A percentile compares a stretch with the other conserved stretches of the same genome.
phyloP scores from a whole-genome alignment of 1,140 invertebrate genomes.

The Meloidogyne floridensis region DNA sequence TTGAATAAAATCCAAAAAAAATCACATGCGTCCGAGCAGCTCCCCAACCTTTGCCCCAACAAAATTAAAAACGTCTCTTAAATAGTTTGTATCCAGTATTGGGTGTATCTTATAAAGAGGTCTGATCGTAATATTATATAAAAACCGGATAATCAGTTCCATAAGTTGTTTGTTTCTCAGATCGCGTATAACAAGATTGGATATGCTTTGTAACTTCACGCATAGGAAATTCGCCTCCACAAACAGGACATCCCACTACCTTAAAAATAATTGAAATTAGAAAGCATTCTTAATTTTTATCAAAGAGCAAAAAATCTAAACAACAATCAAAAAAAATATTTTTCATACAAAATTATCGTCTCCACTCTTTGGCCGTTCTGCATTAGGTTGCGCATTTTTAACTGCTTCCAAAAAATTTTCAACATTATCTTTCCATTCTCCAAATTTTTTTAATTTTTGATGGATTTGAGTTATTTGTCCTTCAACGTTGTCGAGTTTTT shows the following conservation, averaged over 20 bases:
- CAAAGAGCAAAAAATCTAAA: not conserved
- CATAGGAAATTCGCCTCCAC: constrained; percentile 41
- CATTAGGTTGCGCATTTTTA: constrained; percentile 14
- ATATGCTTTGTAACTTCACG: constrained; percentile 60
- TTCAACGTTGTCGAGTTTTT: constrained; percentile 20
- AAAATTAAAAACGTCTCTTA: too few species aligned
- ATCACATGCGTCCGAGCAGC: too few species aligned
- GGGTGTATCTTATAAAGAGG: too few species aligned
- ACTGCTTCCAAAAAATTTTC: constrained; percentile 12
- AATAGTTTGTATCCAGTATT: too few species aligned
- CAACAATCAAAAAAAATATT: not conserved
- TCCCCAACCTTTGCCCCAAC: too few species aligned
- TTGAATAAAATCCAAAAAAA: too few species aligned
- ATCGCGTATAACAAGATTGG: constrained; percentile 72
- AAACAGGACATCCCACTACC: constrained; percentile 51
- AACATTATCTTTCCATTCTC: constrained; percentile 35
- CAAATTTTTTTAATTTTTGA: constrained; percentile 32
- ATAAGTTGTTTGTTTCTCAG: constrained; percentile 93
- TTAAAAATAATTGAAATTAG: constrained; percentile 32
- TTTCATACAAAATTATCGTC: constrained; percentile 34
- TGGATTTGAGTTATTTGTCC: constrained; percentile 30
- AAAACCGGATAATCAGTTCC: constrained; percentile 72
- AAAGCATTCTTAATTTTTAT: not conserved
- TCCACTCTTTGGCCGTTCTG: not conserved
- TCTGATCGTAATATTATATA: too few species aligned